phyloP scores from a whole-genome alignment of 2,888 invertebrate species.

The Hololepta plana region DNA sequence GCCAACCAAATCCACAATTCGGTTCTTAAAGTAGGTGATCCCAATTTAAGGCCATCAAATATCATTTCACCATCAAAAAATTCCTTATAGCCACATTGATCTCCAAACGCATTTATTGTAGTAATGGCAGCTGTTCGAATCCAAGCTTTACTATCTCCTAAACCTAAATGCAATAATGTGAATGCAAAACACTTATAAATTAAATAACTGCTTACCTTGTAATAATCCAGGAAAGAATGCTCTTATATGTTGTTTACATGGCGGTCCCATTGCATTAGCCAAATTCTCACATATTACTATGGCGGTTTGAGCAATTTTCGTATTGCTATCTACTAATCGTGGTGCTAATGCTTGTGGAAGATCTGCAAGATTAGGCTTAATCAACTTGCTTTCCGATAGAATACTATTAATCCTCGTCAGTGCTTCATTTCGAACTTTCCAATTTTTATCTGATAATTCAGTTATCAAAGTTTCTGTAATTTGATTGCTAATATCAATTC shows the following conservation, averaged over 20 bases:
- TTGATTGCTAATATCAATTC: conserved; percentile 64
- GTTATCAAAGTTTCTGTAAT: conserved; percentile 65
- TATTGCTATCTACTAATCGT: conserved; percentile 77
- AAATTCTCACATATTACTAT: conserved; percentile 68
- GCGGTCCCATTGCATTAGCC: conserved; percentile 66
- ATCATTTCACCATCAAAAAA: conserved; percentile 83
- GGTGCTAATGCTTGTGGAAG: conserved; percentile 61
- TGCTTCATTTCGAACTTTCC: conserved; percentile 72
- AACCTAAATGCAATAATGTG: conserved; percentile 25
- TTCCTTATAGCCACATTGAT: conserved; percentile 61
- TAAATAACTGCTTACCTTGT: conserved; percentile 39
- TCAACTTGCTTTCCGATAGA: conserved; percentile 56
- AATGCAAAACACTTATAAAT: too few relatives aligned
- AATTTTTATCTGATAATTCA: conserved; percentile 78
- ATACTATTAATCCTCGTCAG: conserved; percentile 53
- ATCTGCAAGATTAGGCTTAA: conserved; percentile 71
- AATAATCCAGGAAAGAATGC: conserved; percentile 74
- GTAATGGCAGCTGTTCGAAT: conserved; percentile 62
- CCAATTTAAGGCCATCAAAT: conserved; percentile 66
- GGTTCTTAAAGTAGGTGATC: conserved; percentile 64
- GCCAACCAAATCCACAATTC: conserved; percentile 78
- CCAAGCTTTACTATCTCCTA: conserved; percentile 58
- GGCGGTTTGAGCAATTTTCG: conserved; percentile 72
- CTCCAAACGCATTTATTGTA: conserved; percentile 75
- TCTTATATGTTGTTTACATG: conserved; percentile 61